Conservation (phyloP, 2,888 invertebrate genomes). For the Volucella zonaria region DNA sequence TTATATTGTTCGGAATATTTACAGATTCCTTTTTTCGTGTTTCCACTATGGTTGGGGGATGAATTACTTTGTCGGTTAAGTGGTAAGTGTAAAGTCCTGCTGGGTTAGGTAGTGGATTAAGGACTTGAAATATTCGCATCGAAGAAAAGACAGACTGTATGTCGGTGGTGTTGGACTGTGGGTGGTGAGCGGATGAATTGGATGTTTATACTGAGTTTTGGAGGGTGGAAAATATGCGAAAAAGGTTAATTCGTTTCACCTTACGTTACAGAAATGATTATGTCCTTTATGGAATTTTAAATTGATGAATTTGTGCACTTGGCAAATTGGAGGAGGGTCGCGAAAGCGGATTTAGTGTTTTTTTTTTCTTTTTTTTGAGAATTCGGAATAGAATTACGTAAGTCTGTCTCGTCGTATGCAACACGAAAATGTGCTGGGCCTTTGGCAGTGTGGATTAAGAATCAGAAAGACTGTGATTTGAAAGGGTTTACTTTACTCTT, state of each 20-base stretch:
- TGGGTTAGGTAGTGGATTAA: conserved; percentile 37
- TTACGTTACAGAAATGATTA: conserved; percentile 59
- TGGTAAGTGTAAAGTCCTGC: conserved; percentile 50
- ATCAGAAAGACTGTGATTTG: too few relatives aligned
- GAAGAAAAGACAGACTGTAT: conserved; percentile 24
- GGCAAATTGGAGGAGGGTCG: background rate
- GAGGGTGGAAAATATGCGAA: conserved; percentile 76
- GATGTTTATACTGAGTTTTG: conserved; percentile 54
- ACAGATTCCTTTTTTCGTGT: conserved; percentile 54
- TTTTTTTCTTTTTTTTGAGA: background rate
- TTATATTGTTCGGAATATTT: conserved; percentile 74
- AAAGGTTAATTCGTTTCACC: conserved; percentile 77
- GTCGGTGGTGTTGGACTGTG: conserved; percentile 7
- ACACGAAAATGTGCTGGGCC: too few relatives aligned
- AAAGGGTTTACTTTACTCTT: too few relatives aligned
- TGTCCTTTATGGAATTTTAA: conserved; percentile 75
- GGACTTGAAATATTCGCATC: conserved; percentile 27
- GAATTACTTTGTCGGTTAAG: conserved; percentile 43
- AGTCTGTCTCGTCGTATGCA: too few relatives aligned
- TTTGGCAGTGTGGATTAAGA: too few relatives aligned
- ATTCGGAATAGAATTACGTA: too few relatives aligned
- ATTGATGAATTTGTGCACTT: conserved; percentile 76
- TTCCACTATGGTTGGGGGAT: conserved; percentile 16
- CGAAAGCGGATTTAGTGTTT: background rate
- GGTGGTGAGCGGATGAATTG: conserved; percentile 74